A percentile compares a stretch with the other conserved stretches of the same genome.
These are phyloP conservation scores for Neosilurus mollespiculum DNA, from an alignment of 2,797 vertebrate species.

Conservation along the genomic window DNA sequence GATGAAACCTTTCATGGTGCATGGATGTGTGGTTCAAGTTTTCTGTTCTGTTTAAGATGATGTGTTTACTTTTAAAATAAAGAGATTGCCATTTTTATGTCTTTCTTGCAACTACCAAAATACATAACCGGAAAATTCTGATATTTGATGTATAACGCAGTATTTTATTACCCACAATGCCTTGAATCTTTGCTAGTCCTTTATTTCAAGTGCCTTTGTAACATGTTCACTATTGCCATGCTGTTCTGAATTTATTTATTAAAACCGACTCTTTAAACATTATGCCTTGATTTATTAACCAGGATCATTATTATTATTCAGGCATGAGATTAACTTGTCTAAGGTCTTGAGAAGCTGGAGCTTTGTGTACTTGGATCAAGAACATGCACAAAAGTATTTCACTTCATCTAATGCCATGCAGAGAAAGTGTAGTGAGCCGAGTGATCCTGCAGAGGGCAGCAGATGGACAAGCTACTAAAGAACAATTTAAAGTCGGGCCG, in stretches of 20 bases:
- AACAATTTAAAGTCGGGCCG: no score
- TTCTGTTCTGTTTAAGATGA: not conserved
- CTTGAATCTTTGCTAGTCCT: slow-evolving; percentile 12
- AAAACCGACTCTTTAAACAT: slow-evolving; percentile 20
- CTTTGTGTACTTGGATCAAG: not conserved
- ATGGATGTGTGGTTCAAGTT: not conserved
- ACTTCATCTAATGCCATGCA: not conserved
- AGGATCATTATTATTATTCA: not conserved
- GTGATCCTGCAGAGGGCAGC: slow-evolving; percentile 5
- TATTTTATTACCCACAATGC: slow-evolving; percentile 10
- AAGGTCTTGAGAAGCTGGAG: not conserved
- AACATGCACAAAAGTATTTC: not conserved
- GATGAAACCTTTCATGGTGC: slow-evolving; percentile 2
- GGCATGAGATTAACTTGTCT: not conserved
- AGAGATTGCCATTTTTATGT: not conserved
- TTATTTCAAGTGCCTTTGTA: slow-evolving; percentile 52
- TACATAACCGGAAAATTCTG: not conserved
- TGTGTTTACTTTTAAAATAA: slow-evolving; percentile 1
- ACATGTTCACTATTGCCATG: slow-evolving; percentile 46
- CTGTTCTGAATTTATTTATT: slow-evolving; percentile 33
- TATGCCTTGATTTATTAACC: not conserved
- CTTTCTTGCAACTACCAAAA: not conserved
- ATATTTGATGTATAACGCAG: slow-evolving; percentile 15
- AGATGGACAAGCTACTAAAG: not conserved
- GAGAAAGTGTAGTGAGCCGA: not conserved